phyloP scores from a whole-genome alignment of 2,113 vertebrate species.

The Eulacestoma nigropectus region DNA sequence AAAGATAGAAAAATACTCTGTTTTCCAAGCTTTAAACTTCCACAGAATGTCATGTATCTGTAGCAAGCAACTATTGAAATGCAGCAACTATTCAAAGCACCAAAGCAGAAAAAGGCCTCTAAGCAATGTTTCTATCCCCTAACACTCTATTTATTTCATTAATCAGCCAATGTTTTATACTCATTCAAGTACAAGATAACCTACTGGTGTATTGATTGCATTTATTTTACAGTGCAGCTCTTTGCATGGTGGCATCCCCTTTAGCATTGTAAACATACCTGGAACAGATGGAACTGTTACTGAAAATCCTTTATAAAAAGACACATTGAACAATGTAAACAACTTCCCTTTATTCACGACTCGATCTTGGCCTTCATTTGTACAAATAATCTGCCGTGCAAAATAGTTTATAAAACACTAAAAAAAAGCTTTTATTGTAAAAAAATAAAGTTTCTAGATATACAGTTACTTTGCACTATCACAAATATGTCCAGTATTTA shows the following conservation, averaged over 20 bases:
- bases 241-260: not conserved
- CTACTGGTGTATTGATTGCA: not conserved
- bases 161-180: not conserved
- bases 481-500: constrained; percentile 4
- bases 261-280: not conserved
- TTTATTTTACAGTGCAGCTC: not conserved
- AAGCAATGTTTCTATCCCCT: not conserved
- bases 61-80: not conserved
- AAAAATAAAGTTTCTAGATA: constrained; percentile 65
- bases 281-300: not conserved
- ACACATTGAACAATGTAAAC: not conserved
- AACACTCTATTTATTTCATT: not conserved
- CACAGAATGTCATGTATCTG: not conserved
- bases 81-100: not conserved
- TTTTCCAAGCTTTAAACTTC: not conserved
- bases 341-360: constrained; percentile 55
- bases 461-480: constrained; percentile 26
- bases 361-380: not conserved
- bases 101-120: not conserved
- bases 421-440: constrained; percentile 43
- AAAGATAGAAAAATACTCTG: not conserved
- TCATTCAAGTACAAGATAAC: not conserved
- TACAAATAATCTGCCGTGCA: constrained; percentile 65
- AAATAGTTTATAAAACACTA: constrained; percentile 69
- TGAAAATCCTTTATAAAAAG: not conserved